Base-by-base conservation (phyloP, 1,140 invertebrate species). In the Vanessa tameamea region DNA sequence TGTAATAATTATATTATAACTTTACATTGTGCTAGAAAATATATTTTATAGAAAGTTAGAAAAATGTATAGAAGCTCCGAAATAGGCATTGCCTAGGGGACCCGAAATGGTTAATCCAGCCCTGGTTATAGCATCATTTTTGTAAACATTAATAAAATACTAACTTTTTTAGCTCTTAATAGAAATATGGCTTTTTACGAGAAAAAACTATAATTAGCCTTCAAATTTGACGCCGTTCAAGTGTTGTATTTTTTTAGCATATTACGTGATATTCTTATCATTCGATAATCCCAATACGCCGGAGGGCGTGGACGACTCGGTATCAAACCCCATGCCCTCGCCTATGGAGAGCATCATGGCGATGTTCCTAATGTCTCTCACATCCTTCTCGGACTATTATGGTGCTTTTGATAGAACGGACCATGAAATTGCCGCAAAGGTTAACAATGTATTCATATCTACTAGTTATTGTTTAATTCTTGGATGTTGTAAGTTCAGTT, bases 341-440 rank as follows among this genome's bases (percentile, higher is more conserved):
- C 97, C 98, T 0, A 95, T 97, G 87, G 98, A 99, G 90, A 97
- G 98, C 13, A 95, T 99, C 12, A 97, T 99, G 95, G 97, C 97
- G 2, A 98, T 99, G 98, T 99, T 99, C 85, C 94, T 99, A 31
- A 99, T 99, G 97, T 99, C 98, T 0, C 94, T 99, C 79, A 98
- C 98, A 3, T 98, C 98, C 78, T 99, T 99, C 87, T 98, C 97
- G 0, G 97, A 98, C 86, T 98, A 99, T 83, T 99, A 98, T 87
- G 95, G 95, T 3, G 96, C 97, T 0, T 98, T 99, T 88, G 96
- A 97, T 72, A 95, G 95, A 78, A 99, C 98, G 0, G 95, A 97
- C 75, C 97, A 99, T 87, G 96, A 97, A 87, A 95, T 96, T 63
- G 96, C 98, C 82, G 98, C 97, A 11, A 99, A 98, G 94, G 97